phyloP scores from a whole-genome alignment of 2,113 vertebrate species.

The Hippocampus barbouri region DNA sequence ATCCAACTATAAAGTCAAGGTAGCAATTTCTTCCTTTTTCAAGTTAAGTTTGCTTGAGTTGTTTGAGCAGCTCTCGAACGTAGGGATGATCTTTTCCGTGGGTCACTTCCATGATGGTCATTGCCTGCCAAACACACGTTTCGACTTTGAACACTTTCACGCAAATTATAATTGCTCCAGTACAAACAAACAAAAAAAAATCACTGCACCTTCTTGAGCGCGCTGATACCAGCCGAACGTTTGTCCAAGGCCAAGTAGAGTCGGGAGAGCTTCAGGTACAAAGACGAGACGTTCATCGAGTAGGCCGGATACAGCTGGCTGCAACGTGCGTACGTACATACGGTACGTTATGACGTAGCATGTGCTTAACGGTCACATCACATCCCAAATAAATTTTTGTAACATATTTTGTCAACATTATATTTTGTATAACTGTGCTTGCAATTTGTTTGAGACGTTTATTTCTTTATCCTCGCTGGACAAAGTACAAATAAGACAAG shows the following conservation, averaged over 20 bases:
- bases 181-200: no score
- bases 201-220: slow-evolving; percentile 80
- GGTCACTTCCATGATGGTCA: slow-evolving; percentile 91
- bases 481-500: no score
- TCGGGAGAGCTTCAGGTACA: slow-evolving; percentile 90
- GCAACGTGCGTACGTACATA: slow-evolving; percentile 7
- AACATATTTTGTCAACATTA: no score
- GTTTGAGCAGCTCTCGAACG: slow-evolving; percentile 81
- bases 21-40: no score
- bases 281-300: slow-evolving; percentile 92
- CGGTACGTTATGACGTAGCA: no score
- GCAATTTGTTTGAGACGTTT: no score
- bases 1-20: background rate
- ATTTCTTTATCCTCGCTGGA: no score
- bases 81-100: slow-evolving; percentile 92
- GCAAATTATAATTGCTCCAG: background rate
- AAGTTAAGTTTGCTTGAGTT: slow-evolving; percentile 63
- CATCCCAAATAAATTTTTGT: no score
- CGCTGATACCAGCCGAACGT: slow-evolving; percentile 64
- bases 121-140: slow-evolving; percentile 72
- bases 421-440: no score
- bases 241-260: slow-evolving; percentile 81
- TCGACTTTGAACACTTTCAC: background rate
- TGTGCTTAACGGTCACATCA: no score
- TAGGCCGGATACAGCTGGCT: slow-evolving; percentile 87